Base-by-base conservation (phyloP, 2,113 vertebrate genomes). In the Cathartes aura region DNA sequence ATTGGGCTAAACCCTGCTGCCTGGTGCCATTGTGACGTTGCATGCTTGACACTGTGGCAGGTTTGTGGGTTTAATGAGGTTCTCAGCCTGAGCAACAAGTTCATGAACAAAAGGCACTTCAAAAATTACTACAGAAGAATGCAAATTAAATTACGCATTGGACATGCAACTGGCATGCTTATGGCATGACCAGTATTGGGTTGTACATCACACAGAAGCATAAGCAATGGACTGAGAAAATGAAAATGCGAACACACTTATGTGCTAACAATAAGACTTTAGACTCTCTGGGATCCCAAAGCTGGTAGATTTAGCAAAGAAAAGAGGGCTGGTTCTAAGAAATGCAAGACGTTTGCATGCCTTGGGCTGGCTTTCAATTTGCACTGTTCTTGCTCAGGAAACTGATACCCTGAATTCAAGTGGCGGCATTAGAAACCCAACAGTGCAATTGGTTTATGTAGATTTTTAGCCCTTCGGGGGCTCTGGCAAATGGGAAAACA, bases 11-110 rank as follows among this genome's bases (percentile, higher is more conserved):
- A 73, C 56, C 63, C 80, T 59, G 60, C 76, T 91, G 81, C 79
- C 63, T 87, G 27, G n/a, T 89, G 62, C 50, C 55, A 24, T 48
- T 93, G 67, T 87, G 75, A 45, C 29, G 62, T 24, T 83, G 59
- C 6, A 2, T 36, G 23, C 50, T 58, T 70, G 63, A 79, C 27
- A 4, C 58, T 59, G 68, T 7, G 0, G 74, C 81, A 89, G 63
- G 50, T 95, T 88, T 79, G 55, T 58, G 42, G 50, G 30, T 73
- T 88, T 87, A 81, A 85, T 43, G 91, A 96, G n/a, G 40, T 93
- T 67, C 81, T 82, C 5, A 0, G 56, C 47, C 80, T 90, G 56
- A 90, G 89, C 83, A 94, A 87, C 83, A 89, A 58, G 83, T 85
- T 81, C 22, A 73, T 22, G 30, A 84, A 88, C 74, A 66, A 83